These are phyloP conservation scores for Malurus splendens DNA, from an alignment of 2,797 vertebrate species.

Conservation along the genomic window DNA sequence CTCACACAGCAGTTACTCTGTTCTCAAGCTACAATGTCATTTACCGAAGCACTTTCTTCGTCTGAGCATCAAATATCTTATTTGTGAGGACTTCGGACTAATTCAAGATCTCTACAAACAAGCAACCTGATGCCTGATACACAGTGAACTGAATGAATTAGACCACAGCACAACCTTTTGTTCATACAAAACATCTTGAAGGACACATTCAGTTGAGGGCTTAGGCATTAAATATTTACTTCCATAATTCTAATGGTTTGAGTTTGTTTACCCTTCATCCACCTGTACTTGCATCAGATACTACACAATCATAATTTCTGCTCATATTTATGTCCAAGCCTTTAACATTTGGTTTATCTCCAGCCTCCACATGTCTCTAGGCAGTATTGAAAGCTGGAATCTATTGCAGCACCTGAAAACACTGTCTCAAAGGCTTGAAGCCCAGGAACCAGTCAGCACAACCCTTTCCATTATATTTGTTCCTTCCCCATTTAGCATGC, in stretches of 20 bases:
- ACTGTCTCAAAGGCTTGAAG: not conserved
- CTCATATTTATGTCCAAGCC: not conserved
- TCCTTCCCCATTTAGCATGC: not conserved
- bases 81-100: not conserved
- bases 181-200: not conserved
- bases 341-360: not conserved
- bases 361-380: not conserved
- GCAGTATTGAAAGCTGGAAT: not conserved
- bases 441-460: not conserved
- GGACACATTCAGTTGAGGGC: not conserved
- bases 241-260: not conserved
- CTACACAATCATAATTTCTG: not conserved
- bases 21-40: slow-evolving; percentile 2
- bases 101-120: not conserved
- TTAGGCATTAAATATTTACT: not conserved
- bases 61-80: not conserved
- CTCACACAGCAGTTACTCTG: not conserved
- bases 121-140: slow-evolving; percentile 6
- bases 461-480: not conserved
- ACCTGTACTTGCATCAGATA: not conserved
- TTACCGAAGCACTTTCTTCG: slow-evolving; percentile 15
- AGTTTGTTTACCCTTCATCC: not conserved
- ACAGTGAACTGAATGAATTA: not conserved
- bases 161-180: not conserved
- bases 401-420: not conserved